Evolutionary conservation across 2,888 invertebrate genomes (phyloP).

Genomic region (Nomada fabriciana): DNA sequence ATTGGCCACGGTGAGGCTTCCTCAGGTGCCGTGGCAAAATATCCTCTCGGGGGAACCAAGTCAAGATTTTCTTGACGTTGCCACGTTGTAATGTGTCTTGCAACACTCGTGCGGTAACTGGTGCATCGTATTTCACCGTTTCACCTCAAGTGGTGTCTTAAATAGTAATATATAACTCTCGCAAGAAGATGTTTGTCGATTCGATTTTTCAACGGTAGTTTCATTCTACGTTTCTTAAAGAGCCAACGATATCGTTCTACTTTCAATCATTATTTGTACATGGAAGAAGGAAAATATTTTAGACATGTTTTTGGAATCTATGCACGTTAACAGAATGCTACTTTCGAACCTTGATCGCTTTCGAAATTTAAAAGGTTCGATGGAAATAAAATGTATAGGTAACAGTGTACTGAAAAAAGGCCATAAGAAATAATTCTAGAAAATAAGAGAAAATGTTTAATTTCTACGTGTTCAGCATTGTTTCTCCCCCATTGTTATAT

Average conservation of each 20-base stretch:
- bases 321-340: too few species aligned
- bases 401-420: too few species aligned
- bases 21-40: conserved; percentile 42
- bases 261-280: too few species aligned
- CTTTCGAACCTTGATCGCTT: too few species aligned
- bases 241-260: background rate
- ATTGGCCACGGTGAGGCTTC: conserved; percentile 20
- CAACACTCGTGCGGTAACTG: conserved; percentile 57
- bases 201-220: conserved; percentile 45
- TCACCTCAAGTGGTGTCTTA: conserved; percentile 58
- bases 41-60: conserved; percentile 57
- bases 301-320: too few species aligned
- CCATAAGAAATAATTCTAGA: too few species aligned
- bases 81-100: conserved; percentile 65
- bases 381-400: too few species aligned
- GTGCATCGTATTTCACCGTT: conserved; percentile 64
- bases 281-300: too few species aligned
- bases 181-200: conserved; percentile 39
- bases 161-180: conserved; percentile 57
- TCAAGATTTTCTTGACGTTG: conserved; percentile 64
- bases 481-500: too few species aligned
- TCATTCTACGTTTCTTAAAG: background rate
- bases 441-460: too few species aligned
- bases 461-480: too few species aligned
- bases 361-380: too few species aligned